A percentile compares a stretch with the other conserved stretches of the same genome.
Evolutionary conservation across 2,113 vertebrate genomes (phyloP).

Genomic region (Stercorarius parasiticus): DNA sequence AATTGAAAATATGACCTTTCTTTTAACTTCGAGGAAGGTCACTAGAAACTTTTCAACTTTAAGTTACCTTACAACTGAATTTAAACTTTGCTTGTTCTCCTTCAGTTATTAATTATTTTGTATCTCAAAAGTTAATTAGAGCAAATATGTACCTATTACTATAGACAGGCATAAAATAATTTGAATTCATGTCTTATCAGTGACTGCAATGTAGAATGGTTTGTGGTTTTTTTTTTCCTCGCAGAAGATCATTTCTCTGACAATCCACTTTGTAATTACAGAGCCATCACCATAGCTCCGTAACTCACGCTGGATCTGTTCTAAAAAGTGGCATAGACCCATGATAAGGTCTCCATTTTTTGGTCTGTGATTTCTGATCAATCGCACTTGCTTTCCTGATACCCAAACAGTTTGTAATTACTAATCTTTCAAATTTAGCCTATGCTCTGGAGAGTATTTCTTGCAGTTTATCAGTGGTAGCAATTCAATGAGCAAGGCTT

Average conservation of each 20-base stretch:
- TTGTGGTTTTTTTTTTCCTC: background rate
- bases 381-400: background rate
- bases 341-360: background rate
- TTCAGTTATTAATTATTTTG: background rate
- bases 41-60: background rate
- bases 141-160: background rate
- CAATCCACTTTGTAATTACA: background rate
- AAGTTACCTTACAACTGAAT: background rate
- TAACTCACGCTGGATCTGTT: background rate
- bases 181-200: background rate
- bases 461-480: background rate
- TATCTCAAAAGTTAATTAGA: background rate
- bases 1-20: background rate
- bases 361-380: background rate
- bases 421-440: background rate
- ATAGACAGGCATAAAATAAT: background rate
- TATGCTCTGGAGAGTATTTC: background rate
- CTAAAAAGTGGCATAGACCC: background rate
- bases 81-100: background rate
- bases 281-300: background rate
- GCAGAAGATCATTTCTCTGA: background rate
- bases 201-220: background rate
- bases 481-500: background rate
- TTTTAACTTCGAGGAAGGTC: background rate
- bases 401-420: background rate